Conservation (phyloP, 2,797 vertebrate genomes). For the Megalops cyprinoides region DNA sequence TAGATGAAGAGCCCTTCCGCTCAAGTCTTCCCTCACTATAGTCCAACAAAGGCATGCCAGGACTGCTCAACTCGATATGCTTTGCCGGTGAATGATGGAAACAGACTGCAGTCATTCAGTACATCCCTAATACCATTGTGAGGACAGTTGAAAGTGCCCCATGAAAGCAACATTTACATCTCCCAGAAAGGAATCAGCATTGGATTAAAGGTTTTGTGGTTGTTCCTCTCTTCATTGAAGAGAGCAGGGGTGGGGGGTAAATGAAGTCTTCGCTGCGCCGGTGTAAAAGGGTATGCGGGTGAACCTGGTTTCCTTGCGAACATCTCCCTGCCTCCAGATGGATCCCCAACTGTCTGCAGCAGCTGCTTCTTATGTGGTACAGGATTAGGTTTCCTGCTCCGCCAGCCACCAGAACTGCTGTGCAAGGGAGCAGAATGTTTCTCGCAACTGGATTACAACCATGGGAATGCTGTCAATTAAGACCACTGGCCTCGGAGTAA, state of each 20-base stretch:
- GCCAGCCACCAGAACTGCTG: background rate
- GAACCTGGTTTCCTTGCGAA: background rate
- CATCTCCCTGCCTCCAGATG: background rate
- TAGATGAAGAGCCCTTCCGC: background rate
- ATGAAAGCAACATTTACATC: slow-evolving; percentile 12
- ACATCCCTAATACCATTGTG: slow-evolving; percentile 1
- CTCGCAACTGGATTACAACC: slow-evolving; percentile 18
- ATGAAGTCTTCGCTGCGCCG: background rate
- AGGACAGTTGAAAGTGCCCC: slow-evolving; percentile 6
- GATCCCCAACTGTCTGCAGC: background rate
- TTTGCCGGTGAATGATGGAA: background rate
- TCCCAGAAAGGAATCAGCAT: slow-evolving; percentile 3
- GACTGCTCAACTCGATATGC: background rate
- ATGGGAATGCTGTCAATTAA: slow-evolving; percentile 7
- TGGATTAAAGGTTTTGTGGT: background rate
- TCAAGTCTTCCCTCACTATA: background rate
- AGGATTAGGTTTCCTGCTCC: slow-evolving; percentile 22
- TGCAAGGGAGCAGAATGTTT: slow-evolving; percentile 2
- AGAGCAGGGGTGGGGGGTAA: slow-evolving; percentile 24
- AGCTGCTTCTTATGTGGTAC: background rate
- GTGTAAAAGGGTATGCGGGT: background rate
- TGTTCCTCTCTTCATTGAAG: slow-evolving; percentile 27
- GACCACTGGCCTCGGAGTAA: background rate
- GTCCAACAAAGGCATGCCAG: background rate
- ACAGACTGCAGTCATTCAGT: background rate